Evolutionary conservation across 1,140 invertebrate genomes (phyloP).

Genomic region (Pseudomyrmex flavicornis): DNA sequence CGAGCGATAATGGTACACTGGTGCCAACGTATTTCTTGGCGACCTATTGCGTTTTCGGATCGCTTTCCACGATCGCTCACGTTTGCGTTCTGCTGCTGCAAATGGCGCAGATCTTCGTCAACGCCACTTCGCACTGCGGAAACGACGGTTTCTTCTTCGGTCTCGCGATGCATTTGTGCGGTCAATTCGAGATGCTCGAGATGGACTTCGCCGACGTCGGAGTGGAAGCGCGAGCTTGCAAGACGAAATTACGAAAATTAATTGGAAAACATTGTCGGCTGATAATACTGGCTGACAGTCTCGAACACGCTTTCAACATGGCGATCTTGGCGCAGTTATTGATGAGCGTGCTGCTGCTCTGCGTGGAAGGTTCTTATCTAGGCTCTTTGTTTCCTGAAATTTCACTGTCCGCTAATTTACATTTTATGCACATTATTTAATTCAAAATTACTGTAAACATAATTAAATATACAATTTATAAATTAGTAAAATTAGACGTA

Average conservation of each 20-base stretch:
- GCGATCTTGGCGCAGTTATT: constrained; percentile 60
- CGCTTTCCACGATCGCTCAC: neutral
- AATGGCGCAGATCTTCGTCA: constrained; percentile 48
- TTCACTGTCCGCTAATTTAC: too few relatives aligned
- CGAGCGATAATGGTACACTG: neutral
- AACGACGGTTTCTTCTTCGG: constrained; percentile 72
- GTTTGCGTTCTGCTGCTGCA: constrained; percentile 46
- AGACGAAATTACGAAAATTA: constrained; percentile 25
- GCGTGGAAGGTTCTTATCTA: constrained; percentile 73
- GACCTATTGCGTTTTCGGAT: constrained; percentile 62
- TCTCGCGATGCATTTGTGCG: constrained; percentile 65
- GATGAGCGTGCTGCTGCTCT: constrained; percentile 62
- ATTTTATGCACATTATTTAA: too few relatives aligned
- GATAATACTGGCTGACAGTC: constrained; percentile 24
- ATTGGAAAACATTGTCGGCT: constrained; percentile 57
- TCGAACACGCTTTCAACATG: constrained; percentile 62
- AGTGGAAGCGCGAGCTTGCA: neutral
- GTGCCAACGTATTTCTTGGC: constrained; percentile 53
- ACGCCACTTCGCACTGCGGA: constrained; percentile 62
- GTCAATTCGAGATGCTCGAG: constrained; percentile 64
- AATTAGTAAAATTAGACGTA: too few relatives aligned
- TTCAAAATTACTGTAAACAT: too few relatives aligned
- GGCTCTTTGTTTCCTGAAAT: neutral
- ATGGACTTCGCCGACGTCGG: constrained; percentile 48
- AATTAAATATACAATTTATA: too few relatives aligned